Evolutionary conservation across 2,888 invertebrate species (phyloP).

Genomic region (Alsophila aescularia): DNA sequence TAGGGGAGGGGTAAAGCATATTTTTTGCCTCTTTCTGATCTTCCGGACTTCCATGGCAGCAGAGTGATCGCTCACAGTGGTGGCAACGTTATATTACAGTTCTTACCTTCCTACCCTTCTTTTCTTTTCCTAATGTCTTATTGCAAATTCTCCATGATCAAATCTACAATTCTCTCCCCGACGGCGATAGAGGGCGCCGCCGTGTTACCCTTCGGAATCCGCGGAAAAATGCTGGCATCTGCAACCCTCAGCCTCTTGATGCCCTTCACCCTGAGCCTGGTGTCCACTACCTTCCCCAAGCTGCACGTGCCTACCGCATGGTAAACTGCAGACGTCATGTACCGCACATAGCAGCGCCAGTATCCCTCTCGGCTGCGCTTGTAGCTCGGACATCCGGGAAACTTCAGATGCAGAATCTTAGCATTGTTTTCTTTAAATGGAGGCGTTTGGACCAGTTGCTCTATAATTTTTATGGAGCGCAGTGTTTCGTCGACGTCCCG

Average conservation of each 20-base stretch:
- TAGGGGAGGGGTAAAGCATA: no score
- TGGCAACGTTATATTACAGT: no score
- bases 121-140: no score
- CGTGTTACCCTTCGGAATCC: constrained; percentile 55
- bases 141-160: constrained; percentile 32
- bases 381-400: constrained; percentile 51
- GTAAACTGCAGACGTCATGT: constrained; percentile 58
- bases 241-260: constrained; percentile 54
- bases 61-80: no score
- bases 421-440: constrained; percentile 45
- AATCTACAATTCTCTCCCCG: constrained; percentile 58
- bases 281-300: constrained; percentile 58
- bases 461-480: constrained; percentile 50
- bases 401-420: constrained; percentile 41
- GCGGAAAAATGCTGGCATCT: constrained; percentile 55
- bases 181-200: constrained; percentile 60
- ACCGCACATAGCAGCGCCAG: constrained; percentile 64
- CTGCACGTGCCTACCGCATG: constrained; percentile 62
- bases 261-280: constrained; percentile 54
- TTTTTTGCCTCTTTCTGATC: no score
- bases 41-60: no score
- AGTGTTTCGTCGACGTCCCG: constrained; percentile 55
- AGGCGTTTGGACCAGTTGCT: constrained; percentile 48
- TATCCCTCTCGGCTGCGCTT: constrained; percentile 38
- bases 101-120: no score